Evolutionary conservation across 2,113 vertebrate genomes (phyloP).

Genomic region (Hippocampus comes): DNA sequence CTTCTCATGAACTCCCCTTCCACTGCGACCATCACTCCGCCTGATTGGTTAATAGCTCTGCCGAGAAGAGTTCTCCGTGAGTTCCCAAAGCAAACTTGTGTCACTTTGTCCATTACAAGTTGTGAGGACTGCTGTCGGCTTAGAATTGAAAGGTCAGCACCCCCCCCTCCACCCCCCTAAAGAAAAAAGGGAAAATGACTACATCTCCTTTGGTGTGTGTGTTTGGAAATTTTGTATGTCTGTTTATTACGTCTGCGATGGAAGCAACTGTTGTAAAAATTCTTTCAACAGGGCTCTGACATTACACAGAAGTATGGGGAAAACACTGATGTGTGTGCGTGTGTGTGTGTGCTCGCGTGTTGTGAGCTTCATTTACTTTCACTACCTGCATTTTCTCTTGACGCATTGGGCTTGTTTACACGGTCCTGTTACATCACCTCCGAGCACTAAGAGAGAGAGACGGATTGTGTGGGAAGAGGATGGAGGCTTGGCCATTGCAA

Average conservation of each 20-base stretch:
- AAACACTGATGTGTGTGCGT: conserved; percentile 21
- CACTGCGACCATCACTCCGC: background rate
- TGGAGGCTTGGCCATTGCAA: conserved; percentile 41
- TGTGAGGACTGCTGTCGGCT: conserved; percentile 19
- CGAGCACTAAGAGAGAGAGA: conserved; percentile 44
- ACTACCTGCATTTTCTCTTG: conserved; percentile 26
- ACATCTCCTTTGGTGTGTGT: conserved; percentile 22
- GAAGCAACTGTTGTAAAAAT: conserved; percentile 32
- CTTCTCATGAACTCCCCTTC: background rate
- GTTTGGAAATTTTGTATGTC: conserved; percentile 37
- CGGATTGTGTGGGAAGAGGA: conserved; percentile 52
- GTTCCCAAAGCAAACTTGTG: conserved; percentile 39
- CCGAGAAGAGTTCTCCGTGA: conserved; percentile 39
- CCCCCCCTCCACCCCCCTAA: too few species aligned
- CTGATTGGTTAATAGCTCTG: conserved; percentile 15
- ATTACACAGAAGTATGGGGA: conserved; percentile 24
- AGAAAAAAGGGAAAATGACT: conserved; percentile 16
- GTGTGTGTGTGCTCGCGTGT: conserved; percentile 5
- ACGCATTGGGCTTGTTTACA: conserved; percentile 40
- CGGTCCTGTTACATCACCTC: conserved; percentile 56
- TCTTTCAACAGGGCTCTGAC: conserved; percentile 54
- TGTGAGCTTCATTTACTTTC: conserved; percentile 5
- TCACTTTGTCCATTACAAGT: conserved; percentile 40
- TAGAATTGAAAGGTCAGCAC: conserved; percentile 34
- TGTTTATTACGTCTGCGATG: conserved; percentile 46